A percentile compares a stretch with the other conserved stretches of the same genome.
phyloP scores from a whole-genome alignment of 2,797 vertebrate genomes.

The Forpus xanthops region DNA sequence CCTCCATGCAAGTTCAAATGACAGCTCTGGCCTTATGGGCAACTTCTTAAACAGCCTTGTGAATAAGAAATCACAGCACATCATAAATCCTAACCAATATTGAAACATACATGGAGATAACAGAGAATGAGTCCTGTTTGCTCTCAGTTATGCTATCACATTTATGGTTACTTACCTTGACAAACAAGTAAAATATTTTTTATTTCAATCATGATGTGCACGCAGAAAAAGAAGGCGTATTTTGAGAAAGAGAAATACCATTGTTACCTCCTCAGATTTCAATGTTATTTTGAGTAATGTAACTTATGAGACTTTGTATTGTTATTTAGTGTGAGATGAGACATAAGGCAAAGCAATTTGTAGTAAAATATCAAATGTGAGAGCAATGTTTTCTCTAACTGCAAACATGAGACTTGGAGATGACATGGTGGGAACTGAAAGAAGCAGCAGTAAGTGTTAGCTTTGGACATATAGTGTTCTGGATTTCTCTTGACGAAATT shows the following conservation, averaged over 20 bases:
- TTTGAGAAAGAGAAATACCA: background rate
- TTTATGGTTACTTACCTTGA: conserved; percentile 16
- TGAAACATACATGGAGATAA: background rate
- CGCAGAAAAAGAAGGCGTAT: background rate
- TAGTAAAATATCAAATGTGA: conserved; percentile 32
- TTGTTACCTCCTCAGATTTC: background rate
- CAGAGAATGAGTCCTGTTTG: background rate
- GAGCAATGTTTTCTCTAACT: background rate
- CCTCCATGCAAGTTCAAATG: background rate
- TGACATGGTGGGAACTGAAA: background rate
- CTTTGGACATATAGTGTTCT: background rate
- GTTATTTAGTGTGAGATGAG: background rate
- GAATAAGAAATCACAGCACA: background rate
- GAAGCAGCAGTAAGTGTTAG: background rate
- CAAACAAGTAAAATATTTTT: background rate
- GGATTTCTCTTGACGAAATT: background rate
- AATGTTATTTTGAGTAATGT: background rate
- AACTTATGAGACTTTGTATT: background rate
- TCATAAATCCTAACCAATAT: background rate
- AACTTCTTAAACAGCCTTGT: background rate
- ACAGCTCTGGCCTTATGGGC: background rate
- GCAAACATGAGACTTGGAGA: background rate
- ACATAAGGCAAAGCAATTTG: background rate
- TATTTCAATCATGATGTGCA: background rate
- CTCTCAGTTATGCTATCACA: conserved; percentile 15